These are phyloP conservation scores for Xerus rutilus DNA, from an alignment of 2,797 vertebrate species.

Conservation along the genomic window DNA sequence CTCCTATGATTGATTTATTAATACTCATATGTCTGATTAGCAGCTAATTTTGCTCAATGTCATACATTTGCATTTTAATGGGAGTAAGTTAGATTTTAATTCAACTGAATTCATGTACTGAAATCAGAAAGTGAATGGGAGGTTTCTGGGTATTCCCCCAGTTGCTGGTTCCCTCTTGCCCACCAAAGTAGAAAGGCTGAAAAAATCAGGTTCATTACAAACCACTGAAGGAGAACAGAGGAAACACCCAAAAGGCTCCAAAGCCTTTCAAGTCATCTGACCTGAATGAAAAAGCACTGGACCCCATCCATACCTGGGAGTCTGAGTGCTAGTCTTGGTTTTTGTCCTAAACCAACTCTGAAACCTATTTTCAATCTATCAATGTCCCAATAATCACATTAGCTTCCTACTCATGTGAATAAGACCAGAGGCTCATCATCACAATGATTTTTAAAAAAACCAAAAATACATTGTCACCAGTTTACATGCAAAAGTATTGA, in stretches of 20 bases:
- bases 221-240: neutral
- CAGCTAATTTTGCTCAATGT: neutral
- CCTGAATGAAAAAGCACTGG: neutral
- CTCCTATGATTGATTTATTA: neutral
- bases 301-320: neutral
- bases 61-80: slow-evolving; percentile 3
- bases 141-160: neutral
- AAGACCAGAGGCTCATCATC: neutral
- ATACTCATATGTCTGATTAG: neutral
- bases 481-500: neutral
- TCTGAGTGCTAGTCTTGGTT: neutral
- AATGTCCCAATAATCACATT: neutral
- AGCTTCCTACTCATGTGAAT: neutral
- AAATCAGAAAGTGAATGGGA: neutral
- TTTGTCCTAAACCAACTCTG: neutral
- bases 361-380: neutral
- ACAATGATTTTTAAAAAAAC: neutral
- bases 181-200: neutral
- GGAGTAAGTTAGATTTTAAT: neutral
- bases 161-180: neutral
- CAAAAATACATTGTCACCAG: neutral
- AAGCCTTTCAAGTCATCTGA: neutral
- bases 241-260: neutral
- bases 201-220: neutral
- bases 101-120: slow-evolving; percentile 1